These are phyloP conservation scores for Alligator mississippiensis DNA, from an alignment of 2,113 vertebrate species.

Conservation along the genomic window DNA sequence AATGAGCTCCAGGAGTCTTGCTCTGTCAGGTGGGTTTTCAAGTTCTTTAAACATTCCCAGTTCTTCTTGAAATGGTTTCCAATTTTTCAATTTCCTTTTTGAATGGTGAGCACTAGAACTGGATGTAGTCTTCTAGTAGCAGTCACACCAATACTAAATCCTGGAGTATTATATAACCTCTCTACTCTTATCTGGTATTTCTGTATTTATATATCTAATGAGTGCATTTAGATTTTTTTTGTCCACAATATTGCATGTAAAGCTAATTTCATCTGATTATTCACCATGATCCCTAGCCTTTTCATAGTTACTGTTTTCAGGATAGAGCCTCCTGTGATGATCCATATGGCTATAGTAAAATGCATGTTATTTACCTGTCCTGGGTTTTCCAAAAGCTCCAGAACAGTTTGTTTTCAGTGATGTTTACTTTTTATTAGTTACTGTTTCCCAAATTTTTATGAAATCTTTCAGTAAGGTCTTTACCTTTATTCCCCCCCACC, in stretches of 20 bases:
- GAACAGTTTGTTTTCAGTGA: too few species aligned
- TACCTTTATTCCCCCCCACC: too few species aligned
- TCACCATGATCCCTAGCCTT: not conserved
- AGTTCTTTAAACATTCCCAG: not conserved
- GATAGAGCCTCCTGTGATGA: too few species aligned
- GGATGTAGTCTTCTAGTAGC: not conserved
- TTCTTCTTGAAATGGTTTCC: not conserved
- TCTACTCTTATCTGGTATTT: not conserved
- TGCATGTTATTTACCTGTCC: not conserved
- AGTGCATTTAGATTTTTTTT: not conserved
- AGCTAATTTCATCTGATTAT: not conserved
- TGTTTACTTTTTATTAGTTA: too few species aligned
- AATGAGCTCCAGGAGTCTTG: not conserved
- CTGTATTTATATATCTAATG: not conserved
- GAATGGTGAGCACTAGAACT: not conserved
- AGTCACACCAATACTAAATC: not conserved
- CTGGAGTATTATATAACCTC: not conserved
- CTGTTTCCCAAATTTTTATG: too few species aligned
- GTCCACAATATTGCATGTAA: not conserved
- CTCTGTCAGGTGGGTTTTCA: not conserved
- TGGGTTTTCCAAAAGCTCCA: not conserved
- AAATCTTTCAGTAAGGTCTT: too few species aligned
- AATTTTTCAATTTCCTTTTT: not conserved
- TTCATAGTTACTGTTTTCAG: not conserved
- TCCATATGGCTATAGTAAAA: not conserved